Conservation (phyloP, 2,113 vertebrate genomes). For the Campylomormyrus tamandua region DNA sequence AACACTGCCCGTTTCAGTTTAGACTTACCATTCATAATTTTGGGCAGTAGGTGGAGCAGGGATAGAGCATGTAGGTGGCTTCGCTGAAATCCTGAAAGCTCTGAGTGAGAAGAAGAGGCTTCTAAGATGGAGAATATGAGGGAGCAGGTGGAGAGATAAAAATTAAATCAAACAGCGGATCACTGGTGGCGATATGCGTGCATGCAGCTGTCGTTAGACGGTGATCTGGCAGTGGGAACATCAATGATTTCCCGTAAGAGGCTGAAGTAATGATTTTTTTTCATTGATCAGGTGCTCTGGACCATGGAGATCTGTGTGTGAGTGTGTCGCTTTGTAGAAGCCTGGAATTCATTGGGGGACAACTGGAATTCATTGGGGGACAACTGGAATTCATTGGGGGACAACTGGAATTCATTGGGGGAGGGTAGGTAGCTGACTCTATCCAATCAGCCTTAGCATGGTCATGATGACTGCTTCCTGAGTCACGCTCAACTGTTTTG, state of each 20-base stretch:
- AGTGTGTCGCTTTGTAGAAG: background rate
- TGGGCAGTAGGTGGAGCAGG: background rate
- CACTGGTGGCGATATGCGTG: background rate
- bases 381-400: background rate
- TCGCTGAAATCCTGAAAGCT: background rate
- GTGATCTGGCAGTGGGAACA: background rate
- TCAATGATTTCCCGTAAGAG: background rate
- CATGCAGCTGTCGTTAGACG: background rate
- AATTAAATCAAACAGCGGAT: background rate
- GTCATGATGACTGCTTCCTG: constrained; percentile 52
- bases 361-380: background rate
- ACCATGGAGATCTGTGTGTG: background rate
- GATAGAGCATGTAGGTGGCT: background rate
- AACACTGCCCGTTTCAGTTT: background rate
- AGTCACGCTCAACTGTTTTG: constrained; percentile 64
- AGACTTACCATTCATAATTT: background rate
- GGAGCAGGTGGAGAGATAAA: background rate
- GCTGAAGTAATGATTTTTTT: background rate
- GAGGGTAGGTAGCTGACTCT: constrained; percentile 14
- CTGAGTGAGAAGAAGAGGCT: background rate
- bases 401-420: background rate
- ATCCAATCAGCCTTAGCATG: constrained; percentile 8
- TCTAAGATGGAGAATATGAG: background rate
- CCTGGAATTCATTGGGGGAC: background rate
- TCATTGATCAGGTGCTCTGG: background rate